Percentiles rank a stretch among this genome's conserved stretches.
phyloP scores from a whole-genome alignment of 1,140 invertebrate species.

The Zaprionus lachaisei region DNA sequence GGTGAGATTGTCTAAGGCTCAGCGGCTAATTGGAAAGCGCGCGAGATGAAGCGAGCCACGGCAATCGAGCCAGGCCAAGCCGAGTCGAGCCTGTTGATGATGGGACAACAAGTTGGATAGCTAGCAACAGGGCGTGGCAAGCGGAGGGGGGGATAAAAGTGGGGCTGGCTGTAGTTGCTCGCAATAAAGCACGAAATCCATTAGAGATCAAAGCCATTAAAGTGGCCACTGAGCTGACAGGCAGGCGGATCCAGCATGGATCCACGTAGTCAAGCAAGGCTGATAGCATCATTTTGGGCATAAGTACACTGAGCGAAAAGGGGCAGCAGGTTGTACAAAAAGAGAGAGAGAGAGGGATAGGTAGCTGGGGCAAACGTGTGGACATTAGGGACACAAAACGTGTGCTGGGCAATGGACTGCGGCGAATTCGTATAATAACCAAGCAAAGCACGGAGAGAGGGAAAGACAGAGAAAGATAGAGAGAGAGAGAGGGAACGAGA shows the following conservation, averaged over 20 bases:
- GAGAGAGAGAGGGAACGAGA: not conserved
- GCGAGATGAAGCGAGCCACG: not conserved
- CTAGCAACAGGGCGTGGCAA: not conserved
- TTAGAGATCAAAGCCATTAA: constrained; percentile 61
- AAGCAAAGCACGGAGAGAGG: not conserved
- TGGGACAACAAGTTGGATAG: constrained; percentile 5
- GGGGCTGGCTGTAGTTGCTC: constrained; percentile 7
- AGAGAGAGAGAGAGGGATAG: too few relatives aligned
- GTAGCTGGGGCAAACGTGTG: constrained; percentile 36
- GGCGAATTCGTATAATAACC: constrained; percentile 21
- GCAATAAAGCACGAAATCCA: constrained; percentile 61
- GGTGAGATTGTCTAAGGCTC: constrained; percentile 20
- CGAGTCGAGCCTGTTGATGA: constrained; percentile 11
- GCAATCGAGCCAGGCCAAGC: not conserved
- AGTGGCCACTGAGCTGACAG: constrained; percentile 22
- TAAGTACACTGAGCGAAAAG: constrained; percentile 38
- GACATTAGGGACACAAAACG: constrained; percentile 46
- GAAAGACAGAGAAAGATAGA: too few relatives aligned
- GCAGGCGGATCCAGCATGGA: not conserved
- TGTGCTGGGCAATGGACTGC: constrained; percentile 6
- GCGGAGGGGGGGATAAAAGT: too few relatives aligned
- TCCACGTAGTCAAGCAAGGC: constrained; percentile 34
- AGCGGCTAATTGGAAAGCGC: constrained; percentile 23
- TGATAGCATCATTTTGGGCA: constrained; percentile 53
- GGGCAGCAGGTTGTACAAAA: too few relatives aligned